Percentiles rank a stretch among this genome's conserved stretches.
These are phyloP conservation scores for Haliaeetus leucogaster DNA, from an alignment of 2,113 vertebrate species.

Conservation along the genomic window DNA sequence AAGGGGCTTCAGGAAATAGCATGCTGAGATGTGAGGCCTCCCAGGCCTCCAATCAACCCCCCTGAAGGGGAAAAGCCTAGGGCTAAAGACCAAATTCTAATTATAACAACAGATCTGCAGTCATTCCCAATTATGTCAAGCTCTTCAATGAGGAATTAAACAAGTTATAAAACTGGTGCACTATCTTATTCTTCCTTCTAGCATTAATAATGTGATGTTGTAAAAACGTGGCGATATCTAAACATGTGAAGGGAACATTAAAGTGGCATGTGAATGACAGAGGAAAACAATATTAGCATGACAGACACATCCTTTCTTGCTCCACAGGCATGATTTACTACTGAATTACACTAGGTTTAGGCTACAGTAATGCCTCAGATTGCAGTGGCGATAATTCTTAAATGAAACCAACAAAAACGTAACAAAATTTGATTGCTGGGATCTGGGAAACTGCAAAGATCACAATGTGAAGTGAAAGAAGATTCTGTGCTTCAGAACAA, in stretches of 20 bases:
- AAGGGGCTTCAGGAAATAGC: constrained; percentile 63
- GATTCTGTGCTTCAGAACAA: not conserved
- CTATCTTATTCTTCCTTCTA: not conserved
- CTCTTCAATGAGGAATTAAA: constrained; percentile 22
- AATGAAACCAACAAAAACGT: not conserved
- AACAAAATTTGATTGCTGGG: not conserved
- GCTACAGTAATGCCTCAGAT: not conserved
- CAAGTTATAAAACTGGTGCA: not conserved
- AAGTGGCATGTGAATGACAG: not conserved
- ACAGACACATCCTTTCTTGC: not conserved
- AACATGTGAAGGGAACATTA: not conserved
- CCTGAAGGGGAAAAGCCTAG: constrained; percentile 55
- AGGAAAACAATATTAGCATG: not conserved
- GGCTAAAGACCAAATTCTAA: constrained; percentile 62
- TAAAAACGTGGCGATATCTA: not conserved
- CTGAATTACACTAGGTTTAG: not conserved
- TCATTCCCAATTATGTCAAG: constrained; percentile 51
- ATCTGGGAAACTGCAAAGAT: not conserved
- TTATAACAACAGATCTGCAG: constrained; percentile 63
- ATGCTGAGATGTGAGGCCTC: constrained; percentile 63
- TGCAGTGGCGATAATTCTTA: not conserved
- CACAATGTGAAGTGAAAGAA: not conserved
- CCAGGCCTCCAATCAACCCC: constrained; percentile 55
- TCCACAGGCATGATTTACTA: not conserved
- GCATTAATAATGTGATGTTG: not conserved